Evolutionary conservation across 2,113 vertebrate species (phyloP).

Genomic region (Phyllostomus hastatus): DNA sequence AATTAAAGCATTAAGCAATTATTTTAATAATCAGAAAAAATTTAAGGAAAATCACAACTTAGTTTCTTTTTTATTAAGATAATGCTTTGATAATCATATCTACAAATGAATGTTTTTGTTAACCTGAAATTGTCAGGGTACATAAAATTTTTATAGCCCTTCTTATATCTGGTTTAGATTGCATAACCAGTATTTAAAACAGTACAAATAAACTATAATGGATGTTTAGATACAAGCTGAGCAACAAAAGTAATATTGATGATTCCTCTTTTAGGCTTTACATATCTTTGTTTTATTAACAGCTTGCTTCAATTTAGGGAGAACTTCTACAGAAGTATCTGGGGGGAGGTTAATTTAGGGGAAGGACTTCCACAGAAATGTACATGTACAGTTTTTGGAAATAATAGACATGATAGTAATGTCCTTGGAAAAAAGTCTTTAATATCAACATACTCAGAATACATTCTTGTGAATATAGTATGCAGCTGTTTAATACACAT

Average conservation of each 20-base stretch:
- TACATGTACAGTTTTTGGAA: slow-evolving; percentile 29
- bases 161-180: neutral
- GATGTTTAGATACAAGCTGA: neutral
- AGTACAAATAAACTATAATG: neutral
- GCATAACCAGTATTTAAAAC: slow-evolving; percentile 4
- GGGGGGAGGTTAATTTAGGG: neutral
- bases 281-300: slow-evolving; percentile 12
- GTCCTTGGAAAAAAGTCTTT: slow-evolving; percentile 52
- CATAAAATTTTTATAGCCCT: neutral
- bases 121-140: neutral
- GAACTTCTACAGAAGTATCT: neutral
- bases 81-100: neutral
- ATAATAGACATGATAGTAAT: slow-evolving; percentile 48
- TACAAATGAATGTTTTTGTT: neutral
- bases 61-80: neutral
- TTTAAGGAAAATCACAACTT: neutral
- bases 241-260: neutral
- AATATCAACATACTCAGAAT: slow-evolving; percentile 56
- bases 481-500: slow-evolving; percentile 18
- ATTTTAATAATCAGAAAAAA: slow-evolving; percentile 1
- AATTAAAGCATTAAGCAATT: slow-evolving; percentile 23
- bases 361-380: neutral
- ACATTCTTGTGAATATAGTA: slow-evolving; percentile 39
- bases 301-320: slow-evolving; percentile 29
- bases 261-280: neutral